Evolutionary conservation across 2,888 invertebrate species (phyloP).

Genomic region (Campoletis raptor): DNA sequence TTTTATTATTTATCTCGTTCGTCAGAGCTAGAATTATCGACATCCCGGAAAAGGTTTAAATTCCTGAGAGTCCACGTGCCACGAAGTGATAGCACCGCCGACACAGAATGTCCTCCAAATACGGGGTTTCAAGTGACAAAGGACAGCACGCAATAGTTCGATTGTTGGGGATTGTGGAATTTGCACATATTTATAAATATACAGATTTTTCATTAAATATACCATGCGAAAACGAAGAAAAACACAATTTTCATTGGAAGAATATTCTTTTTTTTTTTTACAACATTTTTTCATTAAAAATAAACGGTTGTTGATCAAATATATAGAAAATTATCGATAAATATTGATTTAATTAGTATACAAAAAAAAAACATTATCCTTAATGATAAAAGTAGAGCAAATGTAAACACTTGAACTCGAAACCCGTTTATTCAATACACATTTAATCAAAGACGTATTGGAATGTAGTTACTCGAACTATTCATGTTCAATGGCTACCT

Average conservation of each 20-base stretch:
- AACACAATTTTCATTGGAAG: not conserved
- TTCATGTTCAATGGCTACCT: not conserved
- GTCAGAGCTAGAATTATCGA: constrained; percentile 49
- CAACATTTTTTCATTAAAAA: not conserved
- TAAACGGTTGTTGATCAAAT: too few species aligned
- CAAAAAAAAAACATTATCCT: not conserved
- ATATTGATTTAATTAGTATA: not conserved
- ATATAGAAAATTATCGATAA: not conserved
- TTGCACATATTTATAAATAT: not conserved
- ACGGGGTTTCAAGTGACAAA: constrained; percentile 22
- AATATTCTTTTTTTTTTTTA: not conserved
- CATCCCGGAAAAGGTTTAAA: constrained; percentile 60
- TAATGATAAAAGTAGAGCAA: not conserved
- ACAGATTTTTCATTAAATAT: not conserved
- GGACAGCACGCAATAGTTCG: constrained; percentile 52
- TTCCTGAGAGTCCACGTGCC: constrained; percentile 26
- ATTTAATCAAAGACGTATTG: not conserved
- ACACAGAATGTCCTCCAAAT: constrained; percentile 16
- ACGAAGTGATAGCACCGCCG: constrained; percentile 13
- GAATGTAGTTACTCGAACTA: not conserved
- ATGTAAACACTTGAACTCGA: not conserved
- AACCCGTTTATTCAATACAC: not conserved
- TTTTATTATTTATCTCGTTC: constrained; percentile 11
- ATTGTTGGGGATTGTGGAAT: constrained; percentile 12
- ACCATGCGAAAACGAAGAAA: not conserved